Conservation (phyloP, 2,888 invertebrate species). For the Sisyra terminalis region DNA sequence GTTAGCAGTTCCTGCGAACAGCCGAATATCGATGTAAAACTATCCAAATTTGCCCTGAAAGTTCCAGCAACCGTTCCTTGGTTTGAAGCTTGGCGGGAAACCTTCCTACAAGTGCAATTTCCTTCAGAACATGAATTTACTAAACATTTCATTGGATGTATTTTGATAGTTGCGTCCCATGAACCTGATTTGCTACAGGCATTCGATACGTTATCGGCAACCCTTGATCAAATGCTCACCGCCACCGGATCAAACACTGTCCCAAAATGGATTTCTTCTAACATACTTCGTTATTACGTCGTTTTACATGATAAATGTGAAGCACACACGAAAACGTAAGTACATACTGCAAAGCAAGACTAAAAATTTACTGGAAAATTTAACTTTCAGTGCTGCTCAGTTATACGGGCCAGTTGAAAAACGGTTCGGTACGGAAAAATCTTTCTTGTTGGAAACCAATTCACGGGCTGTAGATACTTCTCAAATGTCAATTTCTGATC, state of each 20-base stretch:
- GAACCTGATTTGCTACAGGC: slow-evolving; percentile 68
- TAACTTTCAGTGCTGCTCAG: slow-evolving; percentile 75
- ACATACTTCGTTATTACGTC: slow-evolving; percentile 76
- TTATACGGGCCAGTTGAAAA: slow-evolving; percentile 73
- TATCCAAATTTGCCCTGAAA: slow-evolving; percentile 35
- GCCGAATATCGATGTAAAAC: slow-evolving; percentile 19
- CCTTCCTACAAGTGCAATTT: slow-evolving; percentile 73
- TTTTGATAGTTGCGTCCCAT: slow-evolving; percentile 54
- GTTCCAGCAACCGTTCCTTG: slow-evolving; percentile 71
- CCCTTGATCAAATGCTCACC: slow-evolving; percentile 62
- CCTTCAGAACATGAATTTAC: slow-evolving; percentile 94
- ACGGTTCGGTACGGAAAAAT: slow-evolving; percentile 71
- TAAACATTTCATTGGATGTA: slow-evolving; percentile 71
- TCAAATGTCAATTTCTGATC: slow-evolving; percentile 49
- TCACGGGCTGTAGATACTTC: slow-evolving; percentile 46
- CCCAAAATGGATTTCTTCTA: slow-evolving; percentile 67
- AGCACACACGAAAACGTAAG: slow-evolving; percentile 23
- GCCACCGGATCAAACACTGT: slow-evolving; percentile 53
- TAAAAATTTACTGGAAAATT: no score
- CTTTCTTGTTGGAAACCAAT: slow-evolving; percentile 82
- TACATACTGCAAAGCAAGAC: no score
- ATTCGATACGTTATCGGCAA: slow-evolving; percentile 63
- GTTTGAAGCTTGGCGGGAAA: slow-evolving; percentile 92
- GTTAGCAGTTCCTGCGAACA: slow-evolving; percentile 23
- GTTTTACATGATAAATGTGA: slow-evolving; percentile 69